These are phyloP conservation scores for Delichon dasypus DNA, from an alignment of 2,797 vertebrate genomes.

Conservation along the genomic window DNA sequence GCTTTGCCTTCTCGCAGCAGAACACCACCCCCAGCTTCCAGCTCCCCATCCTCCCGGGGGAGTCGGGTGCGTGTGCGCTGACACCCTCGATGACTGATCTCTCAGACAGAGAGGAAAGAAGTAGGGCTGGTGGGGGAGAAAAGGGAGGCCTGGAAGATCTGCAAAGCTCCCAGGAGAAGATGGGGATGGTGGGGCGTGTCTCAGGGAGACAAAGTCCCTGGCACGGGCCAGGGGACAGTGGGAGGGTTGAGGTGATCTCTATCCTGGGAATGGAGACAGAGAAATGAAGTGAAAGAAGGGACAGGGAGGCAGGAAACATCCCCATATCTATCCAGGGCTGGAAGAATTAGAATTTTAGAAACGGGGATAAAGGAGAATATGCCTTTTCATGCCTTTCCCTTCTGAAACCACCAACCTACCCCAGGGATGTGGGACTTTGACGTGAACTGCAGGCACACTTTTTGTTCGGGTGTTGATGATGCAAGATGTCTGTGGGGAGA, in stretches of 20 bases:
- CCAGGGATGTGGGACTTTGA: background rate
- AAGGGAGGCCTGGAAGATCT: background rate
- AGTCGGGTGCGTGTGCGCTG: background rate
- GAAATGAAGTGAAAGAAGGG: background rate
- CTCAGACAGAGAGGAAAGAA: constrained; percentile 51
- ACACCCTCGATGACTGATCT: constrained; percentile 47
- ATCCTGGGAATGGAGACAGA: background rate
- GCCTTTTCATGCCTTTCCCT: background rate
- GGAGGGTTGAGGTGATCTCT: background rate
- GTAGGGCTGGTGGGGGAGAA: constrained; percentile 32
- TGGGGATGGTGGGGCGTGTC: background rate
- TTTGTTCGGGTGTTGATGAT: background rate
- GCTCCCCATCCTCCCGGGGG: constrained; percentile 29
- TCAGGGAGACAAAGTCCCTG: background rate
- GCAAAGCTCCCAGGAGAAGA: background rate
- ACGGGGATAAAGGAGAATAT: background rate
- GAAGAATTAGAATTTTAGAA: background rate
- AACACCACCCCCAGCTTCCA: constrained; percentile 40
- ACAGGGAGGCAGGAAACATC: background rate
- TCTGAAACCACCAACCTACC: background rate
- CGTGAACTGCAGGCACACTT: fast-evolving
- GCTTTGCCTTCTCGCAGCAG: constrained; percentile 46
- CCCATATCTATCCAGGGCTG: background rate
- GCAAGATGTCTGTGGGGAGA: background rate
- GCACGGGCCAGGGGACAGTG: background rate